phyloP scores from a whole-genome alignment of 2,113 vertebrate genomes.

The Zosterops japonicus region DNA sequence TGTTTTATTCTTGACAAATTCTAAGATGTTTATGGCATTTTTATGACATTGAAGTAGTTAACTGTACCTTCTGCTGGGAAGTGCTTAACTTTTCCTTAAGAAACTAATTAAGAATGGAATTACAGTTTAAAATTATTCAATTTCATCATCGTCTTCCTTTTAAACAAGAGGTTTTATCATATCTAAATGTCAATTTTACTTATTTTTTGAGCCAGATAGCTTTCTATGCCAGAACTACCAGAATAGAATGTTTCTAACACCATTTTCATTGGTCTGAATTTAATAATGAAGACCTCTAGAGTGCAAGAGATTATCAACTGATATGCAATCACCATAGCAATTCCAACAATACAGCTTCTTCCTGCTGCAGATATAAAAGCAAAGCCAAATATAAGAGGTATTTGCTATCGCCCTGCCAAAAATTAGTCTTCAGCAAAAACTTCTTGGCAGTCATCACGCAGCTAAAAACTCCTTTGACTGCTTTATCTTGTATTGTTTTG shows the following conservation, averaged over 20 bases:
- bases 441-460: background rate
- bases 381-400: background rate
- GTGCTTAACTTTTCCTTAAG: background rate
- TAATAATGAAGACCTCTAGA: background rate
- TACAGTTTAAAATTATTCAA: background rate
- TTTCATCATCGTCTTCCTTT: background rate
- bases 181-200: background rate
- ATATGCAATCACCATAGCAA: background rate
- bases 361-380: background rate
- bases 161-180: background rate
- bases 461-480: background rate
- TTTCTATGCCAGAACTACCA: background rate
- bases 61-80: background rate
- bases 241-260: background rate
- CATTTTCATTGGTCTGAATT: background rate
- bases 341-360: background rate
- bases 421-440: background rate
- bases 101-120: background rate
- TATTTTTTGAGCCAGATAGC: background rate
- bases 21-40: background rate
- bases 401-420: background rate
- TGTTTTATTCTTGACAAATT: background rate
- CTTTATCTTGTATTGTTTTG: background rate
- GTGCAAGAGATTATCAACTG: background rate
- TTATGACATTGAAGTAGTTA: background rate